Base-by-base conservation (phyloP, 2,888 invertebrate species). In the Metopia argyrocephala region DNA sequence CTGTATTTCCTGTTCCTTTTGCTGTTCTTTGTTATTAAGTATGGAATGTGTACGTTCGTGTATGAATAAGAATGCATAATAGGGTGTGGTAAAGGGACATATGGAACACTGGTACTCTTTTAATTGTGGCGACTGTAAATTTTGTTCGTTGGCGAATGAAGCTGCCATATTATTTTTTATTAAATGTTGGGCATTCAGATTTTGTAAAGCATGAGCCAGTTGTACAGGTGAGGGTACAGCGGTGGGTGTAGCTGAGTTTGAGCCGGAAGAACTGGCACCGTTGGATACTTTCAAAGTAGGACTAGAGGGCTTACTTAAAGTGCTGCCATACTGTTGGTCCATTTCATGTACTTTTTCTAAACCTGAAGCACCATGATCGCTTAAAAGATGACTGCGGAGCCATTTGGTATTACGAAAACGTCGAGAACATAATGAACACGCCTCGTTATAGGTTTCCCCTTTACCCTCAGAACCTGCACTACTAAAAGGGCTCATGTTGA, bases 81-180 rank as follows among this genome's bases (percentile, higher is more conserved):
- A 95, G 83, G 96, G 94, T 46, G 97, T 97, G 54, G 96, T 94
- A 89, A 97, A 98, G 71, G 95, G 94, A 89, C 98, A 98, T 89
- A 95, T 94, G 54, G 96, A 95, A 91, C 98, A 98, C 83, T 96
- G 95, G 91, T 97, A 97, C 81, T 94, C 94, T 90, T 96, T 95
- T 83, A 93, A 88, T 15, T 88, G 87, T 0, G 87, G 85, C 15
- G 85, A 79, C 38, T 86, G 85, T 0, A 85, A 84, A 45, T 87
- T 85, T 76, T 86, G 87, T 66, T 89, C 86, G 2, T 20, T 62
- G 1, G 48, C 25, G 7, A 70, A 74, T 2, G 52, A 5, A 2
- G 54, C 85, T 0, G 88, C 85, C 61, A 87, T 73, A 21, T 76
- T 86, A n/a, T 86, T 87, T 71, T 89, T 89, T 1, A 88, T 85